Base-by-base conservation (phyloP, 2,888 invertebrate species). In the Coenonympha arcania region DNA sequence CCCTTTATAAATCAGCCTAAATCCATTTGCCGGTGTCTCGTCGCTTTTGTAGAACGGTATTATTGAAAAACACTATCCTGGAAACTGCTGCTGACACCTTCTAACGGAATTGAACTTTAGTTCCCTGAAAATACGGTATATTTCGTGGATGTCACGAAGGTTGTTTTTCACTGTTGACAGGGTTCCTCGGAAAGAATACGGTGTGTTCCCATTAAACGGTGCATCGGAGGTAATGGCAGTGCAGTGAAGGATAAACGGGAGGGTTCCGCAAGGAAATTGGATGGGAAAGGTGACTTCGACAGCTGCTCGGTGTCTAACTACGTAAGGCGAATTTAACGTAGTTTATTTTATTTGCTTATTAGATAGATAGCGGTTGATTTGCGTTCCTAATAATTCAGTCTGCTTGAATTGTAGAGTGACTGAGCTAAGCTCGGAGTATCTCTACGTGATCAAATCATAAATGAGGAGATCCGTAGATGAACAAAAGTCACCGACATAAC, bases 221-320 rank as follows among this genome's bases (percentile, higher is more conserved):
- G 48, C 52, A 53, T 41, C 44, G 41, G 24, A 51, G 48, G 54
- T 59, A 55, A 58, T 56, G 56, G 45, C 16, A 34, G 52, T 55
- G 54, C 52, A 50, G 34, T 48, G 45, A 37, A 50, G 50, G 22
- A 47, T 52, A 52, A 57, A 46, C 31, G 57, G 57, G 54, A 53
- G 53, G 55, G 54, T 58, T 52, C 8, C 53, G 54, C 37, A 42
- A 20, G 31, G 40, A 31, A 51, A 31, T 31, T 28, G 22, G 42
- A 43, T 43, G 11, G 31, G 31, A 31, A 31, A 31, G 41, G 37
- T 22, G 22, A 39, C 37, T 24, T 22, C 22, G 24, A 15, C 37
- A 22, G 37, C n/a, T n/a, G n/a, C n/a, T n/a, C n/a, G n/a, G n/a
- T n/a, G n/a, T n/a, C n/a, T 37, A 22, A 37, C 37, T 39, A 22